phyloP scores from a whole-genome alignment of 2,113 vertebrate species.

The Myodes glareolus region DNA sequence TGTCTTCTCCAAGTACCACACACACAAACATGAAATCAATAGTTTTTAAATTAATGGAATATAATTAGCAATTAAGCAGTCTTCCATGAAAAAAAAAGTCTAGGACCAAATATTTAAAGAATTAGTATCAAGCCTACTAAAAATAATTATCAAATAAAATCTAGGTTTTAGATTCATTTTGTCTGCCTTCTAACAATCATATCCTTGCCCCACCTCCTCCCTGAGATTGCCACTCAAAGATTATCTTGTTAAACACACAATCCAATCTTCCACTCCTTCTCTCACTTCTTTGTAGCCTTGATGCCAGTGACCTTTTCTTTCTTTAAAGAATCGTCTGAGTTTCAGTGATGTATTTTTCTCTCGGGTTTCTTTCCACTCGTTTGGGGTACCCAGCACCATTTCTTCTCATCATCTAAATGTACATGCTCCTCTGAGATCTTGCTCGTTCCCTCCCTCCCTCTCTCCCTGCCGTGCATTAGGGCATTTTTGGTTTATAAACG shows the following conservation, averaged over 20 bases:
- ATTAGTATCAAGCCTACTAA: neutral
- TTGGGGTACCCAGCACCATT: neutral
- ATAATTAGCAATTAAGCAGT: neutral
- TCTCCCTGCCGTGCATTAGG: neutral
- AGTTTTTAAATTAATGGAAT: neutral
- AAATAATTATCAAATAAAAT: neutral
- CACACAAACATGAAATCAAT: neutral
- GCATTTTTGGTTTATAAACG: neutral
- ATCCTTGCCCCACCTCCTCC: neutral
- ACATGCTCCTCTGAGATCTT: neutral
- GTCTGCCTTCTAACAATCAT: neutral
- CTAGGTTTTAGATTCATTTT: neutral
- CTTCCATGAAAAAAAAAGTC: neutral
- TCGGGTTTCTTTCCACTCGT: neutral
- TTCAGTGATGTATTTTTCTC: neutral
- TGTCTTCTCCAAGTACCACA: neutral
- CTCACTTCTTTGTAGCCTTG: neutral
- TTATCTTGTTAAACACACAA: neutral
- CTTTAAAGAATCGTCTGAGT: neutral
- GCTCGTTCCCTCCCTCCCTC: neutral
- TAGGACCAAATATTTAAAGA: neutral
- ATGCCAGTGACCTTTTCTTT: neutral
- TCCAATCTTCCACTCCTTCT: neutral
- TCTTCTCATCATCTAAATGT: neutral
- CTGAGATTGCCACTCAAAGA: neutral